These are phyloP conservation scores for Drosophila persimilis DNA, from an alignment of 1,140 invertebrate species.

Conservation along the genomic window DNA sequence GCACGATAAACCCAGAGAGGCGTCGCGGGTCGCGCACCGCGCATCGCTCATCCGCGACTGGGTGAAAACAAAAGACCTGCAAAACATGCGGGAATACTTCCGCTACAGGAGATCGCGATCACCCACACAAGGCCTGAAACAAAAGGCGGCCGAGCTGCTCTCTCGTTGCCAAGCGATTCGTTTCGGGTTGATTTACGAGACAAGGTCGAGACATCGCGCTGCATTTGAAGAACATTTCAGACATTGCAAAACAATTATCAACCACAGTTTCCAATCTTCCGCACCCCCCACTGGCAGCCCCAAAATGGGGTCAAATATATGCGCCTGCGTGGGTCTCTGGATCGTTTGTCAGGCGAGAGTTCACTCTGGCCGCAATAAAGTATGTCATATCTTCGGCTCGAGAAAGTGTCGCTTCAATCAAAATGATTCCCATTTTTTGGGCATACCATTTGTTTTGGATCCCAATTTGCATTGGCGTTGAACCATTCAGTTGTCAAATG, in stretches of 20 bases:
- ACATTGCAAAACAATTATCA: slow-evolving; percentile 30
- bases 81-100: slow-evolving; percentile 28
- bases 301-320: too few relatives aligned
- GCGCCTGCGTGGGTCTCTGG: too few relatives aligned
- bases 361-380: too few relatives aligned
- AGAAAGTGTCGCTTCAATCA: slow-evolving; percentile 19
- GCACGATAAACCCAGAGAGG: neutral
- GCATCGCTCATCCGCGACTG: slow-evolving; percentile 53
- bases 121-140: slow-evolving; percentile 25
- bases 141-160: neutral
- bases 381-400: neutral
- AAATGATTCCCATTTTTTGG: neutral
- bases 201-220: slow-evolving; percentile 38
- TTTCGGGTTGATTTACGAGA: slow-evolving; percentile 47
- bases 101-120: slow-evolving; percentile 24
- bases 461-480: slow-evolving; percentile 9
- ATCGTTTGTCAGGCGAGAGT: too few relatives aligned
- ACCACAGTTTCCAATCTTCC: too few relatives aligned
- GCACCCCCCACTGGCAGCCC: too few relatives aligned
- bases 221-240: slow-evolving; percentile 50
- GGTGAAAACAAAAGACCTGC: slow-evolving; percentile 41
- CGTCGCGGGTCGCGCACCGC: neutral
- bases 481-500: slow-evolving; percentile 41
- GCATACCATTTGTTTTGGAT: neutral
- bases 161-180: neutral